Percentiles rank a stretch among this genome's conserved stretches.
Conservation (phyloP, 2,113 vertebrate species). For the Grus americana region DNA sequence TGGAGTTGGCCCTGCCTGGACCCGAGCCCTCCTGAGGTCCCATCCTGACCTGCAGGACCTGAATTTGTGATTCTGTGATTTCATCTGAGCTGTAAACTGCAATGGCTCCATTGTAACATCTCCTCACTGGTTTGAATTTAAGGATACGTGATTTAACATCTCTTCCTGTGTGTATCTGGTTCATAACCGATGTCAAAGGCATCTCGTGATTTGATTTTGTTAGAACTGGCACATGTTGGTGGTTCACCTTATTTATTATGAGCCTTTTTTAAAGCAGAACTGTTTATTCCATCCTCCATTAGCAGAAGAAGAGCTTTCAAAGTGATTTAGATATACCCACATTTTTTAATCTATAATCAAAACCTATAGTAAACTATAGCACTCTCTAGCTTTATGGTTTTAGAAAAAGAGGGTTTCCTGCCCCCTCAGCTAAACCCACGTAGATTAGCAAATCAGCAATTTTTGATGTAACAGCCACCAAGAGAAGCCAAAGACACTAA, state of each 20-base stretch:
- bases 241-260: neutral
- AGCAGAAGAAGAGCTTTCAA: neutral
- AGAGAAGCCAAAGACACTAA: neutral
- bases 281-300: neutral
- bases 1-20: neutral
- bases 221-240: neutral
- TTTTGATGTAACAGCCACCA: neutral
- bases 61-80: neutral
- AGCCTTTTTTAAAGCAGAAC: neutral
- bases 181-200: neutral
- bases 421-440: neutral
- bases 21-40: neutral
- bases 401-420: neutral
- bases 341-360: neutral
- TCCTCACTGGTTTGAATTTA: neutral
- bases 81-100: neutral
- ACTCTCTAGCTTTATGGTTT: neutral
- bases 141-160: neutral
- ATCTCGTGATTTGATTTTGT: neutral
- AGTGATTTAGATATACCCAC: neutral
- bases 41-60: neutral
- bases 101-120: neutral
- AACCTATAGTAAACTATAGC: neutral
- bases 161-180: neutral
- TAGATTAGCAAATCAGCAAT: neutral